Evolutionary conservation across 1,140 invertebrate genomes (phyloP).

Genomic region (Cyphomyrmex costatus): DNA sequence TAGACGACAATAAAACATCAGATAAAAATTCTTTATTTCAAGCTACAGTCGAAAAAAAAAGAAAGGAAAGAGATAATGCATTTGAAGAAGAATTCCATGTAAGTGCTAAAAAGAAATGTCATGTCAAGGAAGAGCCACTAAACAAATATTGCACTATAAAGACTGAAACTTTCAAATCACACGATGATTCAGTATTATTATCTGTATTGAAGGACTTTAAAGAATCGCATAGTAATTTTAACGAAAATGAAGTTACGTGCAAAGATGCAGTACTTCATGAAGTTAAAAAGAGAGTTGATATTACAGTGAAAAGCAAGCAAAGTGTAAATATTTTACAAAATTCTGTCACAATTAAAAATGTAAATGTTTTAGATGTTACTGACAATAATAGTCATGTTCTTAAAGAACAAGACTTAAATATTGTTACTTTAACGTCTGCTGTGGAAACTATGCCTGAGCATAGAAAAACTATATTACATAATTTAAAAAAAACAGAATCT

Average conservation of each 20-base stretch:
- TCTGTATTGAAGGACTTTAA: neutral
- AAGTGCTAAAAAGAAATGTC: conserved; percentile 45
- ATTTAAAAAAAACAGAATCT: neutral
- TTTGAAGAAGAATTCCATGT: neutral
- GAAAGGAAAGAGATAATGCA: neutral
- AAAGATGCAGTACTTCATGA: neutral
- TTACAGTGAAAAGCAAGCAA: neutral
- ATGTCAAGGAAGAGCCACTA: neutral
- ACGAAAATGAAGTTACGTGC: neutral
- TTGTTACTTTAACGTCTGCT: neutral
- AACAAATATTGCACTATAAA: neutral
- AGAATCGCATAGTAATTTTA: neutral
- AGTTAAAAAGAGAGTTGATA: neutral
- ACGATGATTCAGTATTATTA: conserved; percentile 33
- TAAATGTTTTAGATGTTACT: neutral
- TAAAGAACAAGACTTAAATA: conserved; percentile 36
- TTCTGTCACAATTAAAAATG: neutral
- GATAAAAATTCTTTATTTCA: neutral
- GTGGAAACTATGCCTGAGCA: neutral
- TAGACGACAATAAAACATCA: neutral
- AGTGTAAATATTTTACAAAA: neutral
- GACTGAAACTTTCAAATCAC: neutral
- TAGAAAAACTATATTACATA: neutral
- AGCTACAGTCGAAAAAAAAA: neutral
- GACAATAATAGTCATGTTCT: neutral